These are phyloP conservation scores for human DNA, from an alignment of 2,113 vertebrate species.

Conservation along the genomic window GRCh38 chr12:52369001-52369500, in stretches of 20 bases:
- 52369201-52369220: not conserved
- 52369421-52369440: not conserved
- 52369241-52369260: not conserved
- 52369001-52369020: not conserved
- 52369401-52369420: not conserved
- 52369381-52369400: not conserved
- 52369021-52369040: not conserved
- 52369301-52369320: constrained; percentile 40
- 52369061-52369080: not conserved
- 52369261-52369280: not conserved
- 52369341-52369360: constrained; percentile 51
- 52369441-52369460: not conserved
- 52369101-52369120: not conserved
- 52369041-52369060: not conserved
- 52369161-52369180: not conserved
- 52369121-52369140: not conserved
- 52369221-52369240: not conserved
- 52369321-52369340: constrained; percentile 51
- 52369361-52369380: constrained; percentile 41
- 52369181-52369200: not conserved
- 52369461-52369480: not conserved
- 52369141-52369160: not conserved
- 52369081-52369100: not conserved
- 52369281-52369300: not conserved
- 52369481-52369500: not conserved